Conservation (phyloP, 2,888 invertebrate genomes). For the Auanema freiburgensis region DNA sequence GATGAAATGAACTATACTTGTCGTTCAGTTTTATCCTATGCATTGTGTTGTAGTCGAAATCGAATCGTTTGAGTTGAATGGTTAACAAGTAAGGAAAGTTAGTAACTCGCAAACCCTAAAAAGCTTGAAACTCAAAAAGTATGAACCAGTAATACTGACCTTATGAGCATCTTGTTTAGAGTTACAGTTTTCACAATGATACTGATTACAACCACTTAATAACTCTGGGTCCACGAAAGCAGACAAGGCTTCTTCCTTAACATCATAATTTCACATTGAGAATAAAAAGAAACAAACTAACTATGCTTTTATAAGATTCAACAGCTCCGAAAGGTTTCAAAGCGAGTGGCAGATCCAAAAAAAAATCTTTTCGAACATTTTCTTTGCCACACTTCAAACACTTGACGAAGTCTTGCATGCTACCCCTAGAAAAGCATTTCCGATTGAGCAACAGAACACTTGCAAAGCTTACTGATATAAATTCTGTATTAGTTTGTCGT, state of each 20-base stretch:
- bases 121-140: neutral
- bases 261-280: conserved; percentile 21
- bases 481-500: conserved; percentile 80
- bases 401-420: conserved; percentile 85
- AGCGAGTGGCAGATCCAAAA: conserved; percentile 83
- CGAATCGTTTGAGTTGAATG: conserved; percentile 84
- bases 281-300: conserved; percentile 64
- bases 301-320: conserved; percentile 78
- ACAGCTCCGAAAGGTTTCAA: conserved; percentile 80
- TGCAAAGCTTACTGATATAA: conserved; percentile 71
- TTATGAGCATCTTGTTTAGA: conserved; percentile 87
- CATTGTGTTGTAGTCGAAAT: conserved; percentile 83
- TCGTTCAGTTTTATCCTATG: conserved; percentile 85
- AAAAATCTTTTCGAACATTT: conserved; percentile 80
- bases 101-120: conserved; percentile 78
- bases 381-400: conserved; percentile 80
- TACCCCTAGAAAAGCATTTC: conserved; percentile 65
- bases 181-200: conserved; percentile 82
- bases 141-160: conserved; percentile 47
- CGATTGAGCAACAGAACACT: conserved; percentile 1
- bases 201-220: conserved; percentile 82
- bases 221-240: conserved; percentile 84
- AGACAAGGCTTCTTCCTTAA: conserved; percentile 78
- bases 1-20: conserved; percentile 70
- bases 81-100: conserved; percentile 84